Evolutionary conservation across 2,888 invertebrate genomes (phyloP), one percentile per base, ranked within the genome.

Genomic region (Ariolimax columbianus): DNA sequence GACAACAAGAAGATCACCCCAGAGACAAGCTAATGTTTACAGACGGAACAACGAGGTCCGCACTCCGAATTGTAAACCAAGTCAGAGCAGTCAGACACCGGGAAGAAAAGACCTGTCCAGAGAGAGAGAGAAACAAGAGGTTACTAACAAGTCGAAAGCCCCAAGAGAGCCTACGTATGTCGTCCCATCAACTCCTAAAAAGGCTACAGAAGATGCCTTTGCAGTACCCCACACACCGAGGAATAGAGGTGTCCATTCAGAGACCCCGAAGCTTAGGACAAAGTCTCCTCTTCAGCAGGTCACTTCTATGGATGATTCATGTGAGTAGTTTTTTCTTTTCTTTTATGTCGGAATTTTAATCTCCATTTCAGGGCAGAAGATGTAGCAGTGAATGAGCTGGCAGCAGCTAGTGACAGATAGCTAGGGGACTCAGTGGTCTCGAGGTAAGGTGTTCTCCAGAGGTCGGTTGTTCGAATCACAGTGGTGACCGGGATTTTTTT

Each of bases 151-250:
- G 14, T 1, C 68, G 36, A 55, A 55, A 33, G 47, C 36, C 4
- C 30, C 47, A 33, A 83, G 19, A n/a, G 47, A 63, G 40, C 11
- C 51, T n/a, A 30, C 38, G 4, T 68, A 51, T 72, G 51, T 26
- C 2, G 19, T 66, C 51, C 75, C 75, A 19, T 82, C 82, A 33
- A 82, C 63, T 19, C 82, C 82, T 43, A 66, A 72, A 43, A 26
- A 6, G 51, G 82, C 33, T 43, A 75, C 55, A 90, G 91, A 75
- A 26, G 91, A 91, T 87, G 92, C 90, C 82, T 94, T 94, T 89
- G 90, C 90, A 6, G 89, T 93, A 36, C 94, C 94, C 2, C 89
- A 89, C 38, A 93, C 94, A 1, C 94, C 94, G n/a, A 91, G 90
- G 43, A 77, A 19, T 40, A 33, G 70, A 38, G 36, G 59, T 63